Evolutionary conservation across 2,113 vertebrate species (phyloP).

Genomic region (Sinocyclocheilus anshuiensis): DNA sequence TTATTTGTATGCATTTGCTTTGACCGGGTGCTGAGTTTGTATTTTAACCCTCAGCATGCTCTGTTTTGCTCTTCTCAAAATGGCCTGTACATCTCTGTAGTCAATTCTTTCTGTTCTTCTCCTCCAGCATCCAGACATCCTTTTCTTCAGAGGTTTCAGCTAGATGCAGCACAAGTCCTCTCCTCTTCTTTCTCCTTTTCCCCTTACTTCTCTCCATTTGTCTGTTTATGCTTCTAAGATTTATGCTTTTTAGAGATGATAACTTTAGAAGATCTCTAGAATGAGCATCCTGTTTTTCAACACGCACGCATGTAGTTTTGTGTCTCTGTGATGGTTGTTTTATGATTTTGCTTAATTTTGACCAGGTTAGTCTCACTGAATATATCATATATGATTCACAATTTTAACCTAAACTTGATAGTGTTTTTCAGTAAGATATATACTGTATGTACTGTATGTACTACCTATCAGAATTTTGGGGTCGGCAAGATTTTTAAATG

Average conservation of each 20-base stretch:
- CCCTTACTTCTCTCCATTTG: neutral
- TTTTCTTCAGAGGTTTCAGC: constrained; percentile 80
- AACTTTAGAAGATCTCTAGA: neutral
- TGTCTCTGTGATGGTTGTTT: neutral
- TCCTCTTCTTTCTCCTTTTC: neutral
- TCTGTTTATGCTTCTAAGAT: neutral
- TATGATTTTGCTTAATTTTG: neutral
- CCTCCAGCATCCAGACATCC: constrained; percentile 74
- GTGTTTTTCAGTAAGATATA: neutral
- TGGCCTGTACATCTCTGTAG: constrained; percentile 2
- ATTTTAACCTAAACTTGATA: too few relatives aligned
- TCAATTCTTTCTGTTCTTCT: constrained; percentile 56
- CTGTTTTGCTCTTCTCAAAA: neutral
- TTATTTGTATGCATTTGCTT: neutral
- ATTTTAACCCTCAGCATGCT: neutral
- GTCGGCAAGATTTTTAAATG: neutral
- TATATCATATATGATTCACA: neutral
- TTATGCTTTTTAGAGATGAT: constrained; percentile 7
- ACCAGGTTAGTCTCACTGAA: neutral
- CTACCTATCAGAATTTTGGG: neutral
- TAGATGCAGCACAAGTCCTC: constrained; percentile 58
- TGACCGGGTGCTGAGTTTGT: neutral
- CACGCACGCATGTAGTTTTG: neutral
- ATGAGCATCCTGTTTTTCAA: neutral
- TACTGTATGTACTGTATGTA: neutral